Evolutionary conservation across 2,113 vertebrate species (phyloP).

Genomic region (Apeltes quadracus): DNA sequence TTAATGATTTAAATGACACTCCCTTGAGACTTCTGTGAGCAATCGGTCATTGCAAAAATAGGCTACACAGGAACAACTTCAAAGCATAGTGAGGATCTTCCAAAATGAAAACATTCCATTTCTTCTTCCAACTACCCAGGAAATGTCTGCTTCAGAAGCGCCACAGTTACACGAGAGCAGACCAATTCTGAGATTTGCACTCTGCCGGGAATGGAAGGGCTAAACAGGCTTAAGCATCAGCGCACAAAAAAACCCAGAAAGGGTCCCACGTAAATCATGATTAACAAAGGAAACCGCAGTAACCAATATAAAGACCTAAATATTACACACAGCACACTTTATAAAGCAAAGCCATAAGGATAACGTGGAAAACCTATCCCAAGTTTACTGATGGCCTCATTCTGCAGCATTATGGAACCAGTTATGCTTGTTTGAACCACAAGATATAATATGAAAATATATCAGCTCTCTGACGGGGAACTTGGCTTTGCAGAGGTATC

Average conservation of each 20-base stretch:
- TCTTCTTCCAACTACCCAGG: slow-evolving; percentile 34
- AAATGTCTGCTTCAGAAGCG: slow-evolving; percentile 12
- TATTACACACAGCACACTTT: slow-evolving; percentile 9
- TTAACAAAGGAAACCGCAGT: background rate
- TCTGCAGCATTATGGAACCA: background rate
- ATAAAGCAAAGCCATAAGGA: slow-evolving; percentile 3
- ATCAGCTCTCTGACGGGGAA: background rate
- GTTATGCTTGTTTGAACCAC: background rate
- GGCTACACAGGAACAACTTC: slow-evolving; percentile 32
- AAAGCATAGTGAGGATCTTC: slow-evolving; percentile 45
- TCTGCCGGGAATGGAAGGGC: slow-evolving; percentile 21
- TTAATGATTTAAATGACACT: slow-evolving; percentile 30
- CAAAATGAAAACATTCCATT: slow-evolving; percentile 43
- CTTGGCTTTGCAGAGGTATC: background rate
- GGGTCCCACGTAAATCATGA: slow-evolving; percentile 17
- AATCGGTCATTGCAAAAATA: slow-evolving; percentile 51
- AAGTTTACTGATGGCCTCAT: background rate
- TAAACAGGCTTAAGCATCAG: background rate
- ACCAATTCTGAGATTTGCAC: slow-evolving; percentile 22
- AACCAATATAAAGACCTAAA: slow-evolving; percentile 2
- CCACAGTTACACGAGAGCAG: slow-evolving; percentile 30
- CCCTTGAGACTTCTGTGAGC: slow-evolving; percentile 24
- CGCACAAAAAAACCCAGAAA: slow-evolving; percentile 11
- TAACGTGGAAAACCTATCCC: background rate
- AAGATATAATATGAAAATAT: background rate